Evolutionary conservation across 2,113 vertebrate genomes (phyloP).

Genomic region (Phyllostomus hastatus): DNA sequence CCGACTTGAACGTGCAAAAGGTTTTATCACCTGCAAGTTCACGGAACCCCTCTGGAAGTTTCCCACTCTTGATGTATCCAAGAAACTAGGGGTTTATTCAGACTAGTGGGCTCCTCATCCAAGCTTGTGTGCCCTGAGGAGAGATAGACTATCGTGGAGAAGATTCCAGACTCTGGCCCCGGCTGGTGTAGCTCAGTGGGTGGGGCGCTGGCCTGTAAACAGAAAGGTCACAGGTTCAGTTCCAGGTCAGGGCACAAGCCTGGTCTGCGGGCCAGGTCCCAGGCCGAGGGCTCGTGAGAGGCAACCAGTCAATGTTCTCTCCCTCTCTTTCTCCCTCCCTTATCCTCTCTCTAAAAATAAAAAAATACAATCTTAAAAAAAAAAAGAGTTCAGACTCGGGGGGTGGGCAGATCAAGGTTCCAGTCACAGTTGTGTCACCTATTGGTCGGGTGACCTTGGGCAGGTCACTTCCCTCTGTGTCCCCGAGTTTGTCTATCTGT

Average conservation of each 20-base stretch:
- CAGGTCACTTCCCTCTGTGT: not conserved
- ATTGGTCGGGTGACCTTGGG: not conserved
- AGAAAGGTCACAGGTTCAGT: no score
- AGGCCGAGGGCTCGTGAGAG: no score
- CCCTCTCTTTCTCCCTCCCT: no score
- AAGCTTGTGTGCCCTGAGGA: not conserved
- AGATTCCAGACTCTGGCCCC: not conserved
- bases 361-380: no score
- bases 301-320: no score
- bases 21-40: not conserved
- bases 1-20: not conserved
- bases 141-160: rapidly evolving
- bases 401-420: not conserved
- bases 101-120: not conserved
- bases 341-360: no score
- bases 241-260: no score
- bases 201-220: no score
- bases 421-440: not conserved
- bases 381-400: not conserved
- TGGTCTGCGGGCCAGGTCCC: no score
- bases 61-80: not conserved
- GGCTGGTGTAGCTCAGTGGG: no score
- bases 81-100: not conserved
- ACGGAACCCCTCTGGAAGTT: not conserved
- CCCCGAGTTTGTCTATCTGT: not conserved